Conservation (phyloP, 2,113 vertebrate genomes). For the Polypterus bichir region DNA sequence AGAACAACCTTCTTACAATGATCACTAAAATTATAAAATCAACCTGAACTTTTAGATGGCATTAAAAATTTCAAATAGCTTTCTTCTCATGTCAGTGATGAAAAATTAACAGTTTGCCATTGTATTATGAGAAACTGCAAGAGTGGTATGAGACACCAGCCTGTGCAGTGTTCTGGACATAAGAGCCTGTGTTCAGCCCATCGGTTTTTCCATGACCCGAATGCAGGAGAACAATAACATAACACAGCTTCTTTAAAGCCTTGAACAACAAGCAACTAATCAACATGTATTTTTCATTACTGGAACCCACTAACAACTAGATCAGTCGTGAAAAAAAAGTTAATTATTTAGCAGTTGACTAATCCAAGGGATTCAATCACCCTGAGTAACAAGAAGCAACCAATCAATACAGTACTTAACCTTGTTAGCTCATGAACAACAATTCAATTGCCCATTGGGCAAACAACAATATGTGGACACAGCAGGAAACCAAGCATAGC, state of each 20-base stretch:
- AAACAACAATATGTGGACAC: slow-evolving; percentile 19
- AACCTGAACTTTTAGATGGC: no score
- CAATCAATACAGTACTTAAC: slow-evolving; percentile 32
- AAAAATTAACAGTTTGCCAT: no score
- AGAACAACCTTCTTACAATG: no score
- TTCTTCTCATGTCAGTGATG: no score
- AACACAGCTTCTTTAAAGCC: neutral
- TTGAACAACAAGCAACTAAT: slow-evolving; percentile 8
- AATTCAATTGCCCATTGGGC: slow-evolving; percentile 10
- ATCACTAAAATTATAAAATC: no score
- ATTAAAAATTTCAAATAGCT: no score
- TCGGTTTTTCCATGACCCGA: slow-evolving; percentile 8
- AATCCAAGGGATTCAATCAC: slow-evolving; percentile 41
- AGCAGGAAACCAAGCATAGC: neutral
- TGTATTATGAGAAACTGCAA: no score
- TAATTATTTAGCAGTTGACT: slow-evolving; percentile 24
- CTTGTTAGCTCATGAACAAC: slow-evolving; percentile 23
- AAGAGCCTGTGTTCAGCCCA: no score
- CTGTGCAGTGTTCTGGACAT: no score
- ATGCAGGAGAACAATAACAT: slow-evolving; percentile 2
- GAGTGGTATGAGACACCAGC: no score
- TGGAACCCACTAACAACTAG: slow-evolving; percentile 17
- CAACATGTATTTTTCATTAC: slow-evolving; percentile 19
- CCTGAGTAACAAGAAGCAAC: slow-evolving; percentile 28
- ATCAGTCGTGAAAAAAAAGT: slow-evolving; percentile 10